Evolutionary conservation across 2,797 vertebrate species (phyloP), one percentile per base, ranked within the genome.

Genomic region (Etheostoma perlongum): DNA sequence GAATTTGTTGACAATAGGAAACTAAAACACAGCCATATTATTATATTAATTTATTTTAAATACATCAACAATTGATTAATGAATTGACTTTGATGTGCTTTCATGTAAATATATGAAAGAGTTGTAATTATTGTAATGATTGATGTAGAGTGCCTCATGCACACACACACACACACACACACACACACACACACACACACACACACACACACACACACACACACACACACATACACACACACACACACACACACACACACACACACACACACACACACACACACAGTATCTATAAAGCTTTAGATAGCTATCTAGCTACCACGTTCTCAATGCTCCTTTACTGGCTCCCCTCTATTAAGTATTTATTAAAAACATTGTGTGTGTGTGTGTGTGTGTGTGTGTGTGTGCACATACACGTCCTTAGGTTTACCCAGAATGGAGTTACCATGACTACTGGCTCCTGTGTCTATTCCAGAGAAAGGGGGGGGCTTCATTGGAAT

Each of bases 361-460:
- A 89, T 91, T 92, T 89, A 89, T 90, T 85, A 36, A 81, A 89
- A 85, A 85, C 33, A 52, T 1, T 71, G 42, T 52, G 54, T 77
- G 42, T 64, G 52, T 79, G 69, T 73, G n/a, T n/a, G n/a, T n/a
- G 54, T 74, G 54, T 72, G 40, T 70, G 52, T 72, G 59, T 67
- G 54, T 74, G 67, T 75, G 9, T 48, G 57, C 71, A 79, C 78
- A 79, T 82, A 84, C 87, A 85, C 87, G 84, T 89, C 84, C 88
- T 86, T 88, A 92, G 91, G 89, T 95, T 94, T 94, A 93, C 85
- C 81, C 81, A 85, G 89, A 87, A 86, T 70, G 82, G 84, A 85
- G 94, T 95, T 94, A 89, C 94, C 93, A 94, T 95, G 94, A 92
- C 93, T 91, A 95, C 94, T 78, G 77, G 89, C 90, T 92, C 85